Conservation (phyloP, 2,113 vertebrate genomes). For the Chinchilla lanigera region DNA sequence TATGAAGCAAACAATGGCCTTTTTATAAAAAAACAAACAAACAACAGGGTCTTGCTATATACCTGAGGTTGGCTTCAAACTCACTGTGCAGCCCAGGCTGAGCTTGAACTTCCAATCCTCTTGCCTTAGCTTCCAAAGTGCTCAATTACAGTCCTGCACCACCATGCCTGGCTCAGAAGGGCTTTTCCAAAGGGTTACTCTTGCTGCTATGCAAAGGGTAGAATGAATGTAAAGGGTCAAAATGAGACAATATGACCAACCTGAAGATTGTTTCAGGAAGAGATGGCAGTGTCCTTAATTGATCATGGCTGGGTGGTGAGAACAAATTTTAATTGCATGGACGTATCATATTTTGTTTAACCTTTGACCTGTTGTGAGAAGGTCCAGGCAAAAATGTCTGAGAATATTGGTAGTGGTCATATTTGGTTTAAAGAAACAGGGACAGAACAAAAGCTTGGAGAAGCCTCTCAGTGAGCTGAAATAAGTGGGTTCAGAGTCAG, state of each 20-base stretch:
- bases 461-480: neutral
- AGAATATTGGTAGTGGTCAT: neutral
- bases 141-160: neutral
- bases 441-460: neutral
- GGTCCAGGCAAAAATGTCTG: neutral
- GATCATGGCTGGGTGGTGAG: neutral
- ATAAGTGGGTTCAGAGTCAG: neutral
- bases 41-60: neutral
- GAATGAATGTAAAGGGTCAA: neutral
- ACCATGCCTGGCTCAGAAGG: neutral
- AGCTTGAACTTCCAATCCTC: neutral
- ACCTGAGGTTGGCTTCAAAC: neutral
- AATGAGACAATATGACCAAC: neutral
- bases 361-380: neutral
- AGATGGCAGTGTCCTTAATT: neutral
- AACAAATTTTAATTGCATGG: neutral
- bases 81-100: neutral
- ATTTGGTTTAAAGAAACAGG: slow-evolving; percentile 1
- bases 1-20: neutral
- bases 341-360: neutral
- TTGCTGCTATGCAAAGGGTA: neutral
- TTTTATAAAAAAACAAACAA: neutral
- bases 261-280: neutral
- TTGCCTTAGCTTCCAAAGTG: neutral
- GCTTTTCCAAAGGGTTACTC: neutral